Evolutionary conservation across 2,113 vertebrate genomes (phyloP).

Genomic region (Megalops atlanticus): DNA sequence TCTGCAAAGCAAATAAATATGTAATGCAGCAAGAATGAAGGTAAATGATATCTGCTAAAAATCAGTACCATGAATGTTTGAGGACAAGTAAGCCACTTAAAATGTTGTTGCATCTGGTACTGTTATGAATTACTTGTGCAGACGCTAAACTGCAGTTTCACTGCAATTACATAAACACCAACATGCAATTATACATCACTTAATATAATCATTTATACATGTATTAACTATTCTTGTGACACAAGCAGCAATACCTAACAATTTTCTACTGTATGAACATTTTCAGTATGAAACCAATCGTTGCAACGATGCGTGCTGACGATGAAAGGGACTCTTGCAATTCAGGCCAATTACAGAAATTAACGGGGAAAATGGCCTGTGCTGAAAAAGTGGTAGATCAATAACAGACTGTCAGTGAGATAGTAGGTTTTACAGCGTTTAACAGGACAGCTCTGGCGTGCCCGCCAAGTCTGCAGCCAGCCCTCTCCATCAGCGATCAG

Average conservation of each 20-base stretch:
- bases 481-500: background rate
- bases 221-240: background rate
- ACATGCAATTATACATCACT: background rate
- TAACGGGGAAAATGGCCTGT: background rate
- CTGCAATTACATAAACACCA: constrained; percentile 5
- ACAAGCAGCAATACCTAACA: background rate
- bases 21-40: background rate
- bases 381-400: background rate
- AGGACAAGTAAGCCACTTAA: background rate
- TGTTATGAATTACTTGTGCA: background rate
- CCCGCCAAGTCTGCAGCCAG: background rate
- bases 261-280: background rate
- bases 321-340: background rate
- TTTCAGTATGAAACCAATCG: background rate
- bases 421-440: background rate
- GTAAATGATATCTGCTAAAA: constrained; percentile 1
- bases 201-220: too few relatives aligned
- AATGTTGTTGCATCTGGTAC: background rate
- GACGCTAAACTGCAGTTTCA: background rate
- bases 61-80: background rate
- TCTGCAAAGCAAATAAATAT: background rate
- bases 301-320: background rate
- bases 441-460: background rate
- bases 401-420: background rate
- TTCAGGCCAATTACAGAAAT: background rate